Base-by-base conservation (phyloP, 2,113 vertebrate species). In the Pygoscelis antarcticus region DNA sequence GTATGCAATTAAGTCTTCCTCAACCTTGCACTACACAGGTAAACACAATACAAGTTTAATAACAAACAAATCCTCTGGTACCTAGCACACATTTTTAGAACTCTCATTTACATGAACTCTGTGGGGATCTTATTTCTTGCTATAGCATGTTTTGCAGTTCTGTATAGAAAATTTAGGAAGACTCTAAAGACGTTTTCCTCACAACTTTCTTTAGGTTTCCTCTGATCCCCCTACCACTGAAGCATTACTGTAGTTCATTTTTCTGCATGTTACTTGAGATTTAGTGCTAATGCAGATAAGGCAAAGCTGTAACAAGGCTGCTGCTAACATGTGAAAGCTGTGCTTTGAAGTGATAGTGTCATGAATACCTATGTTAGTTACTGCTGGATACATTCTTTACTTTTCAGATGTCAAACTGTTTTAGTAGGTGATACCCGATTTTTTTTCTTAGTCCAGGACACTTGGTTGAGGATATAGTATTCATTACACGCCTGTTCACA, bases 21-120 rank as follows among this genome's bases (percentile, higher is more conserved):
- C 94, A 87, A 19, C 87, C 85, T 83, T 34, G 94, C 26, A 61
- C 87, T 93, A 96, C 85, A 94, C 77, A 96, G 89, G 76, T 97
- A 96, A 92, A 90, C 90, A 95, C 91, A 93, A 69, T 76, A 25
- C 85, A 94, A 72, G 89, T 93, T 93, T 93, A 95, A 96, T 96
- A 98, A 98, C 76, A 79, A 97, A 91, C 80, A 97, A 90, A 94
- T 96, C 95, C 92, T 96, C 58, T 91, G 92, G 55, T 93, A 95
- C 94, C 85, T 83, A 84, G 85, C 92, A 83, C 79, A 93, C 32
- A 77, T 86, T 87, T 96, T 91, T 82, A 95, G 88, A 97, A 79
- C 40, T 89, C 60, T 90, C 78, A 80, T 89, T 94, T 97, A 81
- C 90, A 78, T 95, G 75, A 95, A 79, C 38, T 96, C 68, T 72